Conservation (phyloP, 2,113 vertebrate species). For the Mus pahari region DNA sequence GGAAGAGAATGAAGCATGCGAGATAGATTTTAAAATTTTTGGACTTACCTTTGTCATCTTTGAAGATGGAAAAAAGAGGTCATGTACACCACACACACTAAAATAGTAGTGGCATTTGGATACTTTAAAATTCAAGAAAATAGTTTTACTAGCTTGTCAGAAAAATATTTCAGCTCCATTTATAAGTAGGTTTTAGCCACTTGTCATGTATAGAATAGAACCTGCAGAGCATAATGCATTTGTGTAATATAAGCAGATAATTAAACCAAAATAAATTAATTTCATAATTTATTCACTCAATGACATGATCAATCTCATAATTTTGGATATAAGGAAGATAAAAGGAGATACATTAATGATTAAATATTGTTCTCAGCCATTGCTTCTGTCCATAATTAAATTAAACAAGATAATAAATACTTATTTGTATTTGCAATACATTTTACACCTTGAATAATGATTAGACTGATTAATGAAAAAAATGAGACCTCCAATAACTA, state of each 20-base stretch:
- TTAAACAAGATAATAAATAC: constrained; percentile 22
- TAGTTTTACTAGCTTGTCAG: not conserved
- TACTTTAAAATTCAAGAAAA: not conserved
- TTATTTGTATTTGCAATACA: not conserved
- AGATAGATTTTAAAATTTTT: not conserved
- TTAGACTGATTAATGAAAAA: constrained; percentile 47
- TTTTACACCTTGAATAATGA: not conserved
- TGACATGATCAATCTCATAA: not conserved
- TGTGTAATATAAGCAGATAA: not conserved
- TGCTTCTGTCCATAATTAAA: not conserved
- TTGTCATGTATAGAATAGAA: not conserved
- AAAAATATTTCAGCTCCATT: not conserved
- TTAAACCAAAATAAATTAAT: not conserved
- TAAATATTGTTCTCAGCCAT: not conserved
- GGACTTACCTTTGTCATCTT: not conserved
- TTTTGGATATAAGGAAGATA: not conserved
- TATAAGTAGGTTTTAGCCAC: not conserved
- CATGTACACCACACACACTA: not conserved
- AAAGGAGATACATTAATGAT: not conserved
- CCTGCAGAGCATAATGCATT: not conserved
- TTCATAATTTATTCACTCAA: not conserved
- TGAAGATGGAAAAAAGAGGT: not conserved
- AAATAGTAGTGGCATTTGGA: not conserved
- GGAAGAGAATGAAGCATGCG: not conserved
- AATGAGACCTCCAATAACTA: constrained; percentile 4